phyloP scores from a whole-genome alignment of 1,140 invertebrate species.

The Neodiprion lecontei region DNA sequence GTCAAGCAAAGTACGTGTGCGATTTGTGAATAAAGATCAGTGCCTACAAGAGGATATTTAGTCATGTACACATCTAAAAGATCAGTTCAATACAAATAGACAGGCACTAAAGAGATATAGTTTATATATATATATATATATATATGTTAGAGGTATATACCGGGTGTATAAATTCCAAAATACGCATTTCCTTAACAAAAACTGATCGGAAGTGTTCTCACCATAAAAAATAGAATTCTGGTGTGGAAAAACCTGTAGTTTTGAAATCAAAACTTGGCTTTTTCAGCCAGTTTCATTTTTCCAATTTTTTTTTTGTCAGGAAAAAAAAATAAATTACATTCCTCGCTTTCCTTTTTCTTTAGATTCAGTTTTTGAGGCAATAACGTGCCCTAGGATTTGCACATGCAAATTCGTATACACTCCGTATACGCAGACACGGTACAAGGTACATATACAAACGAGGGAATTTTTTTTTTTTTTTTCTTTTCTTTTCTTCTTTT shows the following conservation, averaged over 20 bases:
- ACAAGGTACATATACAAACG: slow-evolving; percentile 5
- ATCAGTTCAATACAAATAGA: no score
- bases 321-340: neutral
- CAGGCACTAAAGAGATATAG: no score
- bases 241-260: no score
- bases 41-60: no score
- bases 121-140: no score
- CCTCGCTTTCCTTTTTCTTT: neutral
- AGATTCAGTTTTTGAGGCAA: neutral
- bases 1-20: no score
- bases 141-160: no score
- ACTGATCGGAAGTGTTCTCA: neutral
- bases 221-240: neutral
- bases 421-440: slow-evolving; percentile 1
- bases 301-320: neutral
- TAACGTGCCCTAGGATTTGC: neutral
- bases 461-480: neutral
- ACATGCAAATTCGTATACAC: neutral
- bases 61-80: no score
- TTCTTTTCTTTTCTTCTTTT: neutral
- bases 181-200: no score
- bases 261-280: no score
- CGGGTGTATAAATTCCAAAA: no score
- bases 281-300: neutral
- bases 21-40: no score